A percentile compares a stretch with the other conserved stretches of the same genome.
phyloP scores from a whole-genome alignment of 2,888 invertebrate species.

The Megamerina dolium region DNA sequence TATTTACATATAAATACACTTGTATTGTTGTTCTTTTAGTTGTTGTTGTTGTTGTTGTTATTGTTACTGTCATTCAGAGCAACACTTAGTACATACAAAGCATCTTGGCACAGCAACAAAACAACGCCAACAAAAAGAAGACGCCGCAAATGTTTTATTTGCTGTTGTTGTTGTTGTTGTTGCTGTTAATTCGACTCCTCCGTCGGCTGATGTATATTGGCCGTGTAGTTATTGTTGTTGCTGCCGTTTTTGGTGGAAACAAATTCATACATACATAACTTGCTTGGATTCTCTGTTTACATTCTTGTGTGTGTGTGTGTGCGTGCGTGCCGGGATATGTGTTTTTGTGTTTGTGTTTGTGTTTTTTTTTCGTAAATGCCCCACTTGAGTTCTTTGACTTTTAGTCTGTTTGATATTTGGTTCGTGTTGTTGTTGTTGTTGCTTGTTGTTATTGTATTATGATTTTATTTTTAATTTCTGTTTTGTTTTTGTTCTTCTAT shows the following conservation, averaged over 20 bases:
- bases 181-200: background rate
- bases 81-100: background rate
- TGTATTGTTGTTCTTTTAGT: too few species aligned
- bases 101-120: background rate
- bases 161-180: conserved; percentile 5
- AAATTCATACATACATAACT: too few species aligned
- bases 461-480: too few species aligned
- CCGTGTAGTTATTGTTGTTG: conserved; percentile 3
- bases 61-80: background rate
- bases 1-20: too few species aligned
- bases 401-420: conserved; percentile 13
- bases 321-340: too few species aligned
- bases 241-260: conserved; percentile 1
- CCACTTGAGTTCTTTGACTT: conserved; percentile 39
- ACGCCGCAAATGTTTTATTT: background rate
- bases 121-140: background rate
- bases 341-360: too few species aligned
- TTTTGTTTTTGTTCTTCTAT: too few species aligned
- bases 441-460: conserved; percentile 2
- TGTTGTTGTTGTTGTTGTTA: too few species aligned
- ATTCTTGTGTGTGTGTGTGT: conserved; percentile 22
- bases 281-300: conserved; percentile 23
- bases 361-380: too few species aligned
- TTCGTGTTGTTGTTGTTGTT: conserved; percentile 13
- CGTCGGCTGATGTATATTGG: conserved; percentile 12